Evolutionary conservation across 2,113 vertebrate species (phyloP).

Genomic region (Nycticryphes semicollaris): DNA sequence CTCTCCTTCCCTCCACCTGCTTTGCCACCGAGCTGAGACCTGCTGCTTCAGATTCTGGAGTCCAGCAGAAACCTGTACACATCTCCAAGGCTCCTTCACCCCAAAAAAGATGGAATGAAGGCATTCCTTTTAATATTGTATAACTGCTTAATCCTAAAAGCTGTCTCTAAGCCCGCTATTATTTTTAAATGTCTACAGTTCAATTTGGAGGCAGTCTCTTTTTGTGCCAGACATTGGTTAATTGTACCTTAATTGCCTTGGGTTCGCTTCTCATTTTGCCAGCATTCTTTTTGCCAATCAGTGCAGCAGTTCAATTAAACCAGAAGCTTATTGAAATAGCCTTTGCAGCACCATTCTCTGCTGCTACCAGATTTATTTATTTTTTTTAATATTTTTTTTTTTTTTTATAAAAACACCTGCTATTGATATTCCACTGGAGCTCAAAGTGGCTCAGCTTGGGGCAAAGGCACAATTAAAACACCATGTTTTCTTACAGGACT

Average conservation of each 20-base stretch:
- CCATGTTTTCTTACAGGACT: constrained; percentile 55
- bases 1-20: constrained; percentile 51
- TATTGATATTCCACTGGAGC: constrained; percentile 75
- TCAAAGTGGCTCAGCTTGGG: constrained; percentile 80
- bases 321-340: background rate
- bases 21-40: constrained; percentile 66
- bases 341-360: constrained; percentile 39
- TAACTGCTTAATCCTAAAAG: background rate
- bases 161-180: background rate
- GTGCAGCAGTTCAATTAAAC: constrained; percentile 57
- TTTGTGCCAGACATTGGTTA: background rate
- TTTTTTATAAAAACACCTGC: constrained; percentile 78
- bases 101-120: background rate
- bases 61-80: background rate
- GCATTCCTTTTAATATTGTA: background rate
- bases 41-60: background rate
- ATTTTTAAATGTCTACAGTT: background rate
- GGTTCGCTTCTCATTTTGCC: background rate
- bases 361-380: constrained; percentile 22
- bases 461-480: constrained; percentile 81
- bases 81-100: background rate
- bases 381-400: background rate
- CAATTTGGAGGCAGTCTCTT: background rate
- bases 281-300: constrained; percentile 37
- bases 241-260: background rate